These are phyloP conservation scores for Sebastes paucispinis DNA, from an alignment of 2,797 vertebrate species.

Conservation along the genomic window DNA sequence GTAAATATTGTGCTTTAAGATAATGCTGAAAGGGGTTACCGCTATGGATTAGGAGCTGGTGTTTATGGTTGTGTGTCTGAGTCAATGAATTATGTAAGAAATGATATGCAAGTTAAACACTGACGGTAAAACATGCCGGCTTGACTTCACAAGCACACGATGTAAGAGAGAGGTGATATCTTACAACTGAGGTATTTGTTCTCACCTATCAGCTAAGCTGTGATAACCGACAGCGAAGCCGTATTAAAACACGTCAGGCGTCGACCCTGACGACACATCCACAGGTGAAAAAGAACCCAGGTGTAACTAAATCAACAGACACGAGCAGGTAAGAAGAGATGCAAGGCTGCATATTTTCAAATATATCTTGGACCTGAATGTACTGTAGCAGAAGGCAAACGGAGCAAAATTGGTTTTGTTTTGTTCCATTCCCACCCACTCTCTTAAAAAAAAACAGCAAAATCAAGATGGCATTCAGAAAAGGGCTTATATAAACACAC, in stretches of 20 bases:
- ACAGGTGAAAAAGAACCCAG: background rate
- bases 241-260: background rate
- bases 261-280: background rate
- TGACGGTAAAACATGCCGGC: background rate
- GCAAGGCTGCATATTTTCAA: background rate
- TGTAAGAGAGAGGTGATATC: background rate
- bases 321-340: background rate
- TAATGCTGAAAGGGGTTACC: background rate
- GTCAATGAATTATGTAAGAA: conserved; percentile 8
- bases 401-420: background rate
- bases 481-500: conserved; percentile 6
- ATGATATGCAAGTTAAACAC: conserved; percentile 12
- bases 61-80: background rate
- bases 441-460: background rate
- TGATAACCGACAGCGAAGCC: background rate
- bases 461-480: background rate
- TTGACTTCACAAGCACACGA: background rate
- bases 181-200: background rate
- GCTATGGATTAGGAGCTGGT: background rate
- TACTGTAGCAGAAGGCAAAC: background rate
- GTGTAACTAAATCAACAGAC: background rate
- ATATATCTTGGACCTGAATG: background rate
- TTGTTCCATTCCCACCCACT: background rate
- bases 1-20: conserved; percentile 32
- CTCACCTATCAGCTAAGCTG: background rate